Base-by-base conservation (phyloP, 2,797 vertebrate genomes). In the Semotilus atromaculatus region DNA sequence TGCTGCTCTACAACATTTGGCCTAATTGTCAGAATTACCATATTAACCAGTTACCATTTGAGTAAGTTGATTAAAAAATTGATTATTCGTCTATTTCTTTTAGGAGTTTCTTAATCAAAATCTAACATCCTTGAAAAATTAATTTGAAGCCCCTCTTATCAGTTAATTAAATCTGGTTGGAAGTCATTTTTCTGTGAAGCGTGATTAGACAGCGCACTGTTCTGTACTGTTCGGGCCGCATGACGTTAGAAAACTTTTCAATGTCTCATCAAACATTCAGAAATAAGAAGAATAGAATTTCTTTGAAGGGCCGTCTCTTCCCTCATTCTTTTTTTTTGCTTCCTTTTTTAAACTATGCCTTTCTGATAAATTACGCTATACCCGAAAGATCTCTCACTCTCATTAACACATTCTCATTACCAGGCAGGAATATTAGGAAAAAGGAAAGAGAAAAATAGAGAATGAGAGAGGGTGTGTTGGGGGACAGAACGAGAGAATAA, bases 111-210 rank as follows among this genome's bases (percentile, higher is more conserved):
- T 97, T 98, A 98, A 99, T 99, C 98, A 99, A 97, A 98, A 98
- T 98, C 98, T 97, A 97, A 98, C 97, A 98, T 99, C 97, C 98
- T 99, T 97, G 97, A 98, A 98, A 99, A 99, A 99, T 99, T 99
- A 99, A 99, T 99, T 99, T 98, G 98, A 99, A 98, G 97, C 96
- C 94, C 96, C 96, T 97, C 94, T 98, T 99, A 99, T 99, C 98
- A 99, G 98, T 99, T 99, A 99, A 99, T 99, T 99, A 98, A 99
- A 99, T 99, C 98, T 96, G 96, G 94, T 97, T 96, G 96, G 97
- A 97, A 97, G 97, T 97, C 96, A 96, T 97, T 96, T 96, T 96
- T 83, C 94, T 93, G 91, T 91, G 92, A 95, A 93, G 89, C 96
- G 95, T 95, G 96, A 96, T 96, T 97, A 95, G 95, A 94, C 89